Conservation (phyloP, 2,888 invertebrate species). For the Aphodius sticticus region DNA sequence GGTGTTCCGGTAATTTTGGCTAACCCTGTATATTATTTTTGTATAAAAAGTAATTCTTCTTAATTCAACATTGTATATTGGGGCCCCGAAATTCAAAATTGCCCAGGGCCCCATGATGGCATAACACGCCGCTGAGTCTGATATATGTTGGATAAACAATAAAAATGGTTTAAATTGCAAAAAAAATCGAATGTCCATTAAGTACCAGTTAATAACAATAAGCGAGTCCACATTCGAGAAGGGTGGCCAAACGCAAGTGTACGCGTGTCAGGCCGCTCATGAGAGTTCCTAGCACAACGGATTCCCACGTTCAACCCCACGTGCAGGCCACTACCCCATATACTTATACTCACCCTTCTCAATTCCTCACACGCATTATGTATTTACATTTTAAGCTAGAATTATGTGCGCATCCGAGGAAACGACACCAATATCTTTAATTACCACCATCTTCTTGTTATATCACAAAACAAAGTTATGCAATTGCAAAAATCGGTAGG, state of each 20-base stretch:
- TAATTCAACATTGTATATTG: too few relatives aligned
- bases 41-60: too few relatives aligned
- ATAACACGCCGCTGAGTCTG: too few relatives aligned
- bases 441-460: background rate
- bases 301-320: conserved; percentile 59
- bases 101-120: too few relatives aligned
- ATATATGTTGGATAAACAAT: background rate
- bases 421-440: background rate
- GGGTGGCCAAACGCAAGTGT: conserved; percentile 39
- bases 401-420: background rate
- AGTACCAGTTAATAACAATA: background rate
- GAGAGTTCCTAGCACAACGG: conserved; percentile 56
- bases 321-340: conserved; percentile 47
- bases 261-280: conserved; percentile 47
- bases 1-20: too few relatives aligned
- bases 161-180: background rate
- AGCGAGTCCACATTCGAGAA: conserved; percentile 12
- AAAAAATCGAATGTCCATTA: background rate
- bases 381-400: conserved; percentile 33
- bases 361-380: background rate
- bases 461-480: background rate
- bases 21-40: too few relatives aligned
- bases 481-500: conserved; percentile 10
- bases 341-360: background rate
- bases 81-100: too few relatives aligned